Evolutionary conservation across 2,888 invertebrate species (phyloP), one percentile per base, ranked within the genome.

Genomic region (Leucoptera coffeella): DNA sequence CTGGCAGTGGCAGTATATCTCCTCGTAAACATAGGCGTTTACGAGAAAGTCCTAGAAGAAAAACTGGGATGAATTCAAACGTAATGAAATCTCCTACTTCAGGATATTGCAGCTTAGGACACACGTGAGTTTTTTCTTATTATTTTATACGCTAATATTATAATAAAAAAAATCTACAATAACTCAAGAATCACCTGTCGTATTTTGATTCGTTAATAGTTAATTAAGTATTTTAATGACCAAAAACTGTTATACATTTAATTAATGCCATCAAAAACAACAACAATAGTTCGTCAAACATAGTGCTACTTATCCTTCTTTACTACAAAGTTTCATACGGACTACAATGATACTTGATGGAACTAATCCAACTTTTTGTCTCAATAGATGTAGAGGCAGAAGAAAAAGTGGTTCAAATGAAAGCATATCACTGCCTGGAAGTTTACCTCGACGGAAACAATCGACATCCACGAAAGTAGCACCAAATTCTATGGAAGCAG

Each of bases 41-140:
- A 29, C 64, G 80, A 30, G 82, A 83, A 32, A 80, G 77, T 42
- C 78, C 80, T 2, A 53, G 81, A 40, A 69, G 82, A 43, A 82
- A 82, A 54, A 76, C 78, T 14, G 57, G 55, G n/a, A 54, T 73
- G 32, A 69, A 65, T 37, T 62, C 71, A 23, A 51, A 55, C 28
- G 50, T 55, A 28, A 72, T 75, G 1, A 73, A 79, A 44, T 77
- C 77, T 22, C 77, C 78, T 7, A 69, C 56, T 8, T 36, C 58
- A n/a, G n/a, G n/a, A n/a, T n/a, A n/a, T n/a, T n/a, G n/a, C n/a
- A n/a, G n/a, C n/a, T n/a, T n/a, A n/a, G n/a, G n/a, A n/a, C n/a
- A n/a, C n/a, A n/a, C n/a, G n/a, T n/a, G n/a, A n/a, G n/a, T n/a
- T n/a, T n/a, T n/a, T n/a, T n/a, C n/a, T n/a, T n/a, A n/a, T n/a